Conservation (phyloP, 2,113 vertebrate species). For the Bambusicola thoracicus region DNA sequence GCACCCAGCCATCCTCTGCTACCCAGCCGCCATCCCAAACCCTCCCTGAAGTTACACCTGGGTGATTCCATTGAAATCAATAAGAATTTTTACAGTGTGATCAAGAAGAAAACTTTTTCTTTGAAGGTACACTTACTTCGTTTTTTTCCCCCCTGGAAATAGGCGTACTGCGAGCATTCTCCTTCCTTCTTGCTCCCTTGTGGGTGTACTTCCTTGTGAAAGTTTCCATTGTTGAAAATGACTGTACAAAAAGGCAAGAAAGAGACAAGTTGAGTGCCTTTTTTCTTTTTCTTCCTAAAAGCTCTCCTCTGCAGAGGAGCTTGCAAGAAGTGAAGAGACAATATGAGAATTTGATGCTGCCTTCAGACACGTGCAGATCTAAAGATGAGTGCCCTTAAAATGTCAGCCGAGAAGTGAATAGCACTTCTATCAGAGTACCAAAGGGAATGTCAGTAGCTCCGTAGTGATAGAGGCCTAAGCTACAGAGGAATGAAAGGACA, state of each 20-base stretch:
- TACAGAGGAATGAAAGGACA: neutral
- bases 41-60: slow-evolving; percentile 21
- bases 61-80: slow-evolving; percentile 18
- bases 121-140: neutral
- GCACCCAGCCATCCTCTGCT: neutral
- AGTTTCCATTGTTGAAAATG: slow-evolving; percentile 25
- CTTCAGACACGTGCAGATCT: neutral
- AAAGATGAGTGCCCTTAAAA: neutral
- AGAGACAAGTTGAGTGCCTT: slow-evolving; percentile 1
- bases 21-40: neutral
- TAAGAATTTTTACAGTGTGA: neutral
- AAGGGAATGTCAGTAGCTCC: neutral
- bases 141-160: neutral
- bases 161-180: neutral
- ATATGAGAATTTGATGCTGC: neutral
- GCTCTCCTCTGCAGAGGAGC: neutral
- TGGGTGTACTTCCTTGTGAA: slow-evolving; percentile 11
- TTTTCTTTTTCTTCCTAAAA: neutral
- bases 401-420: neutral
- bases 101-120: slow-evolving; percentile 20
- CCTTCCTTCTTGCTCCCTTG: neutral
- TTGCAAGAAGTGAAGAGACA: neutral
- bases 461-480: neutral
- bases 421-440: neutral
- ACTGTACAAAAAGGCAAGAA: slow-evolving; percentile 21